Base-by-base conservation (phyloP, 2,113 vertebrate species). In the Hyperopisus bebe region DNA sequence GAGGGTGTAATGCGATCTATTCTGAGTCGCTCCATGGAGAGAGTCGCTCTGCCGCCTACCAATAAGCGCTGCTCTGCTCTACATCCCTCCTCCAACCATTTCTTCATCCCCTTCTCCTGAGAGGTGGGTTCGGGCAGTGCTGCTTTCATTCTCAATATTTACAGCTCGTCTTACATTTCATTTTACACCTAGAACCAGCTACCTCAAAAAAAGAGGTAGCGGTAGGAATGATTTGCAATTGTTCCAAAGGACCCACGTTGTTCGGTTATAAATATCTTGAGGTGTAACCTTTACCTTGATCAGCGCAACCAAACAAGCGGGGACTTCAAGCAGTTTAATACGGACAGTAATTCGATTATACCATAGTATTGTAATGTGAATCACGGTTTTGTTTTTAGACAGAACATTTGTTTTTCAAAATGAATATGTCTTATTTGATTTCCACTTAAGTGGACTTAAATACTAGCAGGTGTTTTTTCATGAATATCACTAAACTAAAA, bases 1-100 rank as follows among this genome's bases (percentile, higher is more conserved):
- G 96, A 96, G 94, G 97, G 95, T 96, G 97, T 96, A 97, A 97
- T 95, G 94, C 95, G 97, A 97, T 95, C 96, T 96, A 95, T 95
- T 95, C 95, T 94, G 93, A 94, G 95, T 95, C 96, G 94, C 94
- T 96, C 96, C 96, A 88, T 93, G 95, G 92, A 93, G 91, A 90
- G 94, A 92, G 94, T 92, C 90, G 86, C 50, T 3, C 89, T 89
- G 74, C 93, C 90, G 90, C 92, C 95, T 93, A 93, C 95, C 95
- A 94, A 95, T 95, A 90, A 93, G 94, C 93, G 92, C 89, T 93
- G 94, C 92, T 92, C 91, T 89, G 66, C 92, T 90, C 92, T 42
- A 91, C 89, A 95, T 94, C 95, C 96, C 96, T 94, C 96, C 96
- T 95, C 92, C 93, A 66, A 84, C 50, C 86, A 91, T 87, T 90